Evolutionary conservation across 2,888 invertebrate species (phyloP).

Genomic region (Agriopis aurantiaria): DNA sequence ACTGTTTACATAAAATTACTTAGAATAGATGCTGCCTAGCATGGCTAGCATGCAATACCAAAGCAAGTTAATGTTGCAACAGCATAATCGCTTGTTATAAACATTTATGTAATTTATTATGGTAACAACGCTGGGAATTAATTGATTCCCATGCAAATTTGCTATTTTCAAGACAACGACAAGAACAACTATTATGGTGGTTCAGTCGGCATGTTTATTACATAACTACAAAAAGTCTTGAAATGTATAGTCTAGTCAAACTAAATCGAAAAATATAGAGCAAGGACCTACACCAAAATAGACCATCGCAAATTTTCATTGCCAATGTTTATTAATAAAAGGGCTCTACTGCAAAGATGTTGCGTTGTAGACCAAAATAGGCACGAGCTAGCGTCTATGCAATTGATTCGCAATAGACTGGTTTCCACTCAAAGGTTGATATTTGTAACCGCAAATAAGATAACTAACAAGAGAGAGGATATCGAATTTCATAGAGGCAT

Average conservation of each 20-base stretch:
- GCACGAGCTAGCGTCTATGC: too few relatives aligned
- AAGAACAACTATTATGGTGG: background rate
- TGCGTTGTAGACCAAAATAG: too few relatives aligned
- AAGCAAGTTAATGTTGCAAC: conserved; percentile 26
- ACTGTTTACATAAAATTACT: conserved; percentile 5
- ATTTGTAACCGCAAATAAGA: conserved; percentile 18
- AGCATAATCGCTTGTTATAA: conserved; percentile 30
- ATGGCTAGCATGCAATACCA: conserved; percentile 12
- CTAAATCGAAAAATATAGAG: too few relatives aligned
- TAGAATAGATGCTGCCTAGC: conserved; percentile 6
- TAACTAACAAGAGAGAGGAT: conserved; percentile 31
- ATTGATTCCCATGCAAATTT: conserved; percentile 24
- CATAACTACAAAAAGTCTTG: background rate
- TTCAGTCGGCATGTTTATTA: background rate
- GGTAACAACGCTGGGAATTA: conserved; percentile 15
- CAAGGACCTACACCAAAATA: too few relatives aligned
- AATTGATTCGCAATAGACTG: conserved; percentile 15
- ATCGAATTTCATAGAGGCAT: conserved; percentile 35
- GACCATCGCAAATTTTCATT: too few relatives aligned
- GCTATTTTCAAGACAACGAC: background rate
- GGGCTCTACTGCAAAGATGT: too few relatives aligned
- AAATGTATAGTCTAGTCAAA: background rate
- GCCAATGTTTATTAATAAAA: too few relatives aligned
- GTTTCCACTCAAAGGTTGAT: conserved; percentile 4
- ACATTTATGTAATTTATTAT: conserved; percentile 27